Evolutionary conservation across 2,113 vertebrate genomes (phyloP), one percentile per base, ranked within the genome.

Genomic region (Gila orcuttii): DNA sequence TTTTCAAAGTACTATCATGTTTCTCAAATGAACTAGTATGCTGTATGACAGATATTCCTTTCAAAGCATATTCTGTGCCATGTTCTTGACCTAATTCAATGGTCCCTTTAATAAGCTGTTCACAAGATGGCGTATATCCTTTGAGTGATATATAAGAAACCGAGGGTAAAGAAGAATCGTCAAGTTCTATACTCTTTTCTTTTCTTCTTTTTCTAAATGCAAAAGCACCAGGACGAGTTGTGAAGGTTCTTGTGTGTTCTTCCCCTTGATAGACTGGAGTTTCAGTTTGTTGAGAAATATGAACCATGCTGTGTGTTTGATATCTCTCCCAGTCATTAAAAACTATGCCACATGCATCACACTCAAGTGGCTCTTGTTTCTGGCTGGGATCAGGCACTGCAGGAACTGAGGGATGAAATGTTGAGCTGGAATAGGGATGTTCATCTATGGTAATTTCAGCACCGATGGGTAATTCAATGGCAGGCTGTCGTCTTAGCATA

Each of bases 1-100:
- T 89, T 86, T 97, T 96, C 0, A 92, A 86, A 15, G 95, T 92
- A 31, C 91, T 89, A 76, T 98, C 97, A 0, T 96, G 95, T 89
- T 97, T 98, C 91, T 99, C 97, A 88, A 98, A 98, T 79, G 96
- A 97, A 92, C 97, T 97, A 1, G 98, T 99, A 87, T 99, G 98
- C 90, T 99, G 98, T 92, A 99, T 99, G 62, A 99, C 98, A 0
- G 98, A 99, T 88, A 98, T 98, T 84, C 97, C 97, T 92, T 99
- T 97, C 28, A 96, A 93, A 0, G 92, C 93, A 1, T 93, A 92
- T 85, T 94, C 94, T 87, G 93, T 94, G 78, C 95, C 95, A 81
- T 59, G 83, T 13, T 78, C 75, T 31, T 62, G 68, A 68, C 60
- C 15, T 39, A 69, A 31, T 45, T 25, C 47, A 77, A 42, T 39